Base-by-base conservation (phyloP, 2,888 invertebrate genomes). In the Pterobdella sp. region DNA sequence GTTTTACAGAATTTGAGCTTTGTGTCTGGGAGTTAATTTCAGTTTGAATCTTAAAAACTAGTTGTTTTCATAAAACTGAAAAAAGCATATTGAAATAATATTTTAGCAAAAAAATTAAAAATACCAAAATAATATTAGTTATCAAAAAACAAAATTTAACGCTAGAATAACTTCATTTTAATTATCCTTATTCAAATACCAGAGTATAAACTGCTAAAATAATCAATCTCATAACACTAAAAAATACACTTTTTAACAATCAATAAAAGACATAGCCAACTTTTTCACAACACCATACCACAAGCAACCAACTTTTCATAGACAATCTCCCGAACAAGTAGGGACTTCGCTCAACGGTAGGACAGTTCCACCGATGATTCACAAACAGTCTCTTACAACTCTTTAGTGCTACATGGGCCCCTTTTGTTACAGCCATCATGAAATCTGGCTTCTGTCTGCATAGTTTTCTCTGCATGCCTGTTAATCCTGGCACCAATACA, bases 251-350 rank as follows among this genome's bases (percentile, higher is more conserved):
- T 49, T 22, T 22, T 14, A 49, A 14, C 52, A 49, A 49, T 1
- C 18, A 60, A 60, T 60, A 0, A 60, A 60, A 10, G 32, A 65
- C n/a, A 18, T 42, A 35, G 4, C 37, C 1, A n/a, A n/a, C n/a
- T n/a, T n/a, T n/a, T n/a, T n/a, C n/a, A n/a, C n/a, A n/a, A n/a
- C n/a, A n/a, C n/a, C n/a, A n/a, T n/a, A n/a, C n/a, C n/a, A n/a
- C n/a, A 49, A 60, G 14, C 7, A 64, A 10, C 77, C 77, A 77
- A 84, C 84, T 82, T 82, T 81, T 83, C 0, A 82, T 78, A 78
- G 84, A 80, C 67, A 83, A 79, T 76, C 84, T 84, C 18, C 84
- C 84, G 73, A 84, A 84, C n/a, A 84, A 83, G 0, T 82, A 81
- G 1, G 83, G 78, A 67, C 84, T 84, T 52, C 81, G 77, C 66